These are phyloP conservation scores for Pseudomyrmex dendroicus DNA, from an alignment of 1,140 invertebrate genomes.

Conservation along the genomic window DNA sequence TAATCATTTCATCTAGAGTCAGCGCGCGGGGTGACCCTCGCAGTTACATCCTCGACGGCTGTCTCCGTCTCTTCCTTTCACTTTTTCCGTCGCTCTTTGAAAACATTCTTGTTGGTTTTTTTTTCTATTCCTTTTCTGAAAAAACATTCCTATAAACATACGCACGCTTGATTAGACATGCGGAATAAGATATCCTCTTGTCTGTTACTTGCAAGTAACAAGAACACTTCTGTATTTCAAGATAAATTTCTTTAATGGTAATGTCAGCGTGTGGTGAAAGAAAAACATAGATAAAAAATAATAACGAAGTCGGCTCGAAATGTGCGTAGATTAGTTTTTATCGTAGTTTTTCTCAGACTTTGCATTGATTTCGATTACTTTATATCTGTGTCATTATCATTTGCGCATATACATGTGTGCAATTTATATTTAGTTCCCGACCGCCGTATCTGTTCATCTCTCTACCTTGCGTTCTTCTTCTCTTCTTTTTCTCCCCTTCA, in stretches of 20 bases:
- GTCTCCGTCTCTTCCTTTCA: not conserved
- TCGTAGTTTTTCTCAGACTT: not conserved
- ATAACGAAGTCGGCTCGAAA: no score
- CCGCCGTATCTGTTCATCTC: not conserved
- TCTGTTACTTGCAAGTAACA: constrained; percentile 23
- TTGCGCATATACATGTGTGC: not conserved
- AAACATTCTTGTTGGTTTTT: constrained; percentile 1
- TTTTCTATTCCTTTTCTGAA: no score
- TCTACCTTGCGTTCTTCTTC: not conserved
- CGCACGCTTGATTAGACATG: constrained; percentile 16
- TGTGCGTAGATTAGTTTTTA: no score
- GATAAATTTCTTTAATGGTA: not conserved
- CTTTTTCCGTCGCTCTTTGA: not conserved
- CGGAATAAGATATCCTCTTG: constrained; percentile 14
- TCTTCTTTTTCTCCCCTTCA: not conserved
- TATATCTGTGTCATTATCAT: not conserved
- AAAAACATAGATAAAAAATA: no score
- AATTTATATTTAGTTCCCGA: constrained; percentile 16
- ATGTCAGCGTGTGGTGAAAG: no score
- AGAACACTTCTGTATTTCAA: not conserved
- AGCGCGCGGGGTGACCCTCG: constrained; percentile 73
- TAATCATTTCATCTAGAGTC: constrained; percentile 84
- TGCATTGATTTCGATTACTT: constrained; percentile 1
- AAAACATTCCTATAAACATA: not conserved
- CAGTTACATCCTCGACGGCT: constrained; percentile 37